Evolutionary conservation across 1,140 invertebrate species (phyloP).

Genomic region (Physella acuta): DNA sequence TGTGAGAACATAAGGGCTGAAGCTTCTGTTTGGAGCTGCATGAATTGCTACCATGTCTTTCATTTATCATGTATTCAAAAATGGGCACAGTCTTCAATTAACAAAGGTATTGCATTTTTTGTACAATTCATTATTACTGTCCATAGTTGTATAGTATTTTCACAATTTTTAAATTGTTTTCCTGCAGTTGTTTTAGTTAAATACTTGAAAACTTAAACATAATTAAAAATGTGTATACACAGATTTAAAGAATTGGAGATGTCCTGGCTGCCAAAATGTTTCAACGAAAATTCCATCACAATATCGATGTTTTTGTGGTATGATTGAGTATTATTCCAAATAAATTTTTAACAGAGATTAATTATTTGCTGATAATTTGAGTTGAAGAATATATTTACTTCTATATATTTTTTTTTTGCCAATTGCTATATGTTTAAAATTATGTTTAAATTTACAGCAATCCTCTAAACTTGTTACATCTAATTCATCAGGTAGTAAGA

Average conservation of each 20-base stretch:
- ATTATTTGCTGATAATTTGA: too few relatives aligned
- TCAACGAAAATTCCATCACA: constrained; percentile 46
- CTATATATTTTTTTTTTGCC: neutral
- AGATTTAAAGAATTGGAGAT: constrained; percentile 81
- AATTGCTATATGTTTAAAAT: neutral
- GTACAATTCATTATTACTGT: too few relatives aligned
- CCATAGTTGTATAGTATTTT: too few relatives aligned
- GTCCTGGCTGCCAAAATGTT: constrained; percentile 67
- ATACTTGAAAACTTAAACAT: too few relatives aligned
- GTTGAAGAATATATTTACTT: too few relatives aligned
- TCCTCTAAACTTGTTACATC: neutral
- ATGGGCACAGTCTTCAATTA: constrained; percentile 81
- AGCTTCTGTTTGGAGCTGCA: constrained; percentile 85
- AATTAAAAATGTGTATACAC: constrained; percentile 30
- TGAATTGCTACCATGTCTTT: constrained; percentile 85
- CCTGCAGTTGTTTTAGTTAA: too few relatives aligned
- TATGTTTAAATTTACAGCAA: neutral
- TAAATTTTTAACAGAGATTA: too few relatives aligned
- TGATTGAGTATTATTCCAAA: too few relatives aligned
- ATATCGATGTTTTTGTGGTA: constrained; percentile 61
- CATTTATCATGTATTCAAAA: constrained; percentile 87
- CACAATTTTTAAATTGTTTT: too few relatives aligned
- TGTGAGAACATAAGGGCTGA: constrained; percentile 78
- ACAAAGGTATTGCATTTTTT: constrained; percentile 59
- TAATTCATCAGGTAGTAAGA: constrained; percentile 65